Evolutionary conservation across 1,140 invertebrate species (phyloP).

Genomic region (Stenopsyche tienmushanensis): DNA sequence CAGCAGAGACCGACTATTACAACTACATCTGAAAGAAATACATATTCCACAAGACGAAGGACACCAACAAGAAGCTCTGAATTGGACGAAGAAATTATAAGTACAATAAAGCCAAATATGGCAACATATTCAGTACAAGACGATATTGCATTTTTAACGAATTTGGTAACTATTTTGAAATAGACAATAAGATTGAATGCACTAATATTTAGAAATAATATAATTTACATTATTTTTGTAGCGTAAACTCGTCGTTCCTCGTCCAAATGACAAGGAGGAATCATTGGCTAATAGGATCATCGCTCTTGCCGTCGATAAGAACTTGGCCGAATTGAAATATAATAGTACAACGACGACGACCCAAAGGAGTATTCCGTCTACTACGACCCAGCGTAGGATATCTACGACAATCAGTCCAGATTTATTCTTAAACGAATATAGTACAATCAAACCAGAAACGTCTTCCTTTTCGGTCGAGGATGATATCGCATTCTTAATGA

Average conservation of each 20-base stretch:
- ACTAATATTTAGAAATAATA: background rate
- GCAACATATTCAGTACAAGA: slow-evolving; percentile 55
- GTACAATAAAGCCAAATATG: slow-evolving; percentile 16
- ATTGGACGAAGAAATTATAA: slow-evolving; percentile 28
- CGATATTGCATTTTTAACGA: slow-evolving; percentile 54
- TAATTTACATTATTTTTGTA: slow-evolving; percentile 9
- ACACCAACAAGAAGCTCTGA: background rate
- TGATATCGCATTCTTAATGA: slow-evolving; percentile 54
- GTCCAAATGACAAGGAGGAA: slow-evolving; percentile 44
- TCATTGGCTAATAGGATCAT: slow-evolving; percentile 55
- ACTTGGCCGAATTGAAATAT: slow-evolving; percentile 51
- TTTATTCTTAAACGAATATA: background rate
- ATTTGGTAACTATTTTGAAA: slow-evolving; percentile 48
- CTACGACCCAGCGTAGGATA: background rate
- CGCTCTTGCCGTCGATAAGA: slow-evolving; percentile 54
- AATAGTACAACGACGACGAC: slow-evolving; percentile 40
- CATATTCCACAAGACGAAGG: slow-evolving; percentile 1
- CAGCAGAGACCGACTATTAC: slow-evolving; percentile 26
- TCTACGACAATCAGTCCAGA: background rate
- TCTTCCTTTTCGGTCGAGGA: slow-evolving; percentile 55
- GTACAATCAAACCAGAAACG: slow-evolving; percentile 14
- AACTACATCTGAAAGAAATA: slow-evolving; percentile 23
- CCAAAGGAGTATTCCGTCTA: slow-evolving; percentile 5
- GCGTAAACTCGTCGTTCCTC: slow-evolving; percentile 29
- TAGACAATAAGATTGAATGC: too few relatives aligned